Evolutionary conservation across 2,113 vertebrate genomes (phyloP), one percentile per base, ranked within the genome.

Genomic region (Miniopterus natalensis): DNA sequence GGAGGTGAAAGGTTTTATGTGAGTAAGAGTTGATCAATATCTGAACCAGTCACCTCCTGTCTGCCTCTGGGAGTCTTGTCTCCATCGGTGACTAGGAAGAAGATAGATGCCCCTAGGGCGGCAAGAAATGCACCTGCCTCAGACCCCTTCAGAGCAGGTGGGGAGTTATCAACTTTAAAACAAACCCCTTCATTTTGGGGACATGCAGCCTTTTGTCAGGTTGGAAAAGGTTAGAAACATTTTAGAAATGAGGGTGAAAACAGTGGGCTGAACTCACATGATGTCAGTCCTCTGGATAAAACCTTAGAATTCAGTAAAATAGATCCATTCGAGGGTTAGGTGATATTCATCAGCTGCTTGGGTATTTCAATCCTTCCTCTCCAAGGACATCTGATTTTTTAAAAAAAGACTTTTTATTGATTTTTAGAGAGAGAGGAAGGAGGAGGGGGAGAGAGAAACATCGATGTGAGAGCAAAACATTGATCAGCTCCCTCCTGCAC

Each of bases 11-110:
- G 85, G 79, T 89, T 89, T 42, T 63, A 45, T 95, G 80, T 96
- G 96, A 94, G 92, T 95, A 92, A 97, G 92, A 96, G 53, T 23
- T 59, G 92, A 97, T 96, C 97, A 65, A 95, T 94, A 96, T 57
- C 83, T 94, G 92, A 94, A 94, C 88, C 2, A 0, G 23, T 86
- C 92, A 95, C 95, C 95, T 96, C 29, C 79, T 86, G 85, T 79
- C 80, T 79, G 85, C 45, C 86, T 95, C 75, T 27, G 79, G 78
- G 92, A 55, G 18, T 27, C 36, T 53, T 6, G 40, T 84, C 18
- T 75, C 42, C 49, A 17, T n/a, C 10, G 61, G 36, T 27, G 40
- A 8, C 49, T 8, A 6, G 63, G 49, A 57, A 66, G 66, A 91
- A 81, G 86, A 93, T 29, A 61, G 49, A 84, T 47, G 45, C 13